Conservation (phyloP, 2,888 invertebrate genomes). For the Mythimna loreyi region DNA sequence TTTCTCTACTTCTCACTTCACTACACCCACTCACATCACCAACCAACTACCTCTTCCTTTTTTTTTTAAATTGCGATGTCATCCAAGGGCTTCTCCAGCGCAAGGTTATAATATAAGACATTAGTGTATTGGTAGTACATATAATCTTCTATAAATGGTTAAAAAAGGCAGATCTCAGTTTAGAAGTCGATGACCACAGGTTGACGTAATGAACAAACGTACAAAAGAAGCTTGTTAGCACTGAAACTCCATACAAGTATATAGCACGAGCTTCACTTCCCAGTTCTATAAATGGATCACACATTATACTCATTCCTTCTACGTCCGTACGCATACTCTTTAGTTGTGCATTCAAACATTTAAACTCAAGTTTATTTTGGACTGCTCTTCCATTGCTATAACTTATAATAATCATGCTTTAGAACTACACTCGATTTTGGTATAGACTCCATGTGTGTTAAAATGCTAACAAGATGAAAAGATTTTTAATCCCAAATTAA, state of each 20-base stretch:
- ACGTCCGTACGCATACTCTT: constrained; percentile 50
- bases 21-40: too few relatives aligned
- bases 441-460: not conserved
- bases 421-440: not conserved
- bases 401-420: constrained; percentile 5
- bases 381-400: constrained; percentile 41
- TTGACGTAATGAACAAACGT: constrained; percentile 21
- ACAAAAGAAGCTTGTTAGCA: constrained; percentile 54
- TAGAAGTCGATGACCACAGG: not conserved
- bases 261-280: constrained; percentile 58
- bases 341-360: constrained; percentile 42
- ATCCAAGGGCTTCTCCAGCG: too few relatives aligned
- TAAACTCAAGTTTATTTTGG: constrained; percentile 48
- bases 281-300: constrained; percentile 65
- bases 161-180: not conserved
- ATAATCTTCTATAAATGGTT: not conserved
- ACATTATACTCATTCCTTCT: constrained; percentile 60
- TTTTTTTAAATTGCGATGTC: too few relatives aligned
- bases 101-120: not conserved
- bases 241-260: constrained; percentile 46
- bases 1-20: too few relatives aligned
- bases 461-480: not conserved
- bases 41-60: too few relatives aligned
- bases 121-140: not conserved
- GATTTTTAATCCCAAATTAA: not conserved